Percentiles rank a stretch among this genome's conserved stretches.
Evolutionary conservation across 2,888 invertebrate genomes (phyloP).

Genomic region (Torymus aiolomorphi): DNA sequence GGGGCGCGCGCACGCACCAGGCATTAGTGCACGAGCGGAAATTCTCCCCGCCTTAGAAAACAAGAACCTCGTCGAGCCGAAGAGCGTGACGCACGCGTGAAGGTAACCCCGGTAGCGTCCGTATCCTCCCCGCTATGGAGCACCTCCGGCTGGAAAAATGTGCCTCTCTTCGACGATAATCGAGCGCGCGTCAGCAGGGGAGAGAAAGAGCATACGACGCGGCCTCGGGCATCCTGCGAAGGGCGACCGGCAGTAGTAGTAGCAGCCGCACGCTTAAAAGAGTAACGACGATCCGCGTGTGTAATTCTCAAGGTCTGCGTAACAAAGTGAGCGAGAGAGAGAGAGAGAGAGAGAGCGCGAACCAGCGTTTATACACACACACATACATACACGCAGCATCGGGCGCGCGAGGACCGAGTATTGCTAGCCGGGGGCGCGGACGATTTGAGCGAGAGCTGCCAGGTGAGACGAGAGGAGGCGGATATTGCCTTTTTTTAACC

Average conservation of each 20-base stretch:
- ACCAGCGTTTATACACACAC: background rate
- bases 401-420: background rate
- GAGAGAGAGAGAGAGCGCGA: background rate
- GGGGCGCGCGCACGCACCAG: too few relatives aligned
- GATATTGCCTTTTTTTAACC: constrained; percentile 21
- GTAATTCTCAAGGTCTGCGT: constrained; percentile 35
- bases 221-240: constrained; percentile 27
- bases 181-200: background rate
- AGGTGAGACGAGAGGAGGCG: constrained; percentile 35
- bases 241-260: constrained; percentile 4
- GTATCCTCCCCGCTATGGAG: too few relatives aligned
- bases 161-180: background rate
- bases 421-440: background rate
- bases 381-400: too few relatives aligned
- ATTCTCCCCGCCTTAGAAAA: too few relatives aligned
- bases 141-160: background rate
- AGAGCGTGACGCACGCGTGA: too few relatives aligned
- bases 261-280: background rate
- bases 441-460: constrained; percentile 24
- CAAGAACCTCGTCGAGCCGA: too few relatives aligned
- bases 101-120: too few relatives aligned
- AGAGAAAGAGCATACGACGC: background rate
- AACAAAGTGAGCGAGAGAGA: too few relatives aligned
- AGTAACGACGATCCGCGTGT: constrained; percentile 9
- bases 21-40: too few relatives aligned